These are phyloP conservation scores for Hypomecis punctinalis DNA, from an alignment of 2,888 invertebrate species.

Conservation along the genomic window DNA sequence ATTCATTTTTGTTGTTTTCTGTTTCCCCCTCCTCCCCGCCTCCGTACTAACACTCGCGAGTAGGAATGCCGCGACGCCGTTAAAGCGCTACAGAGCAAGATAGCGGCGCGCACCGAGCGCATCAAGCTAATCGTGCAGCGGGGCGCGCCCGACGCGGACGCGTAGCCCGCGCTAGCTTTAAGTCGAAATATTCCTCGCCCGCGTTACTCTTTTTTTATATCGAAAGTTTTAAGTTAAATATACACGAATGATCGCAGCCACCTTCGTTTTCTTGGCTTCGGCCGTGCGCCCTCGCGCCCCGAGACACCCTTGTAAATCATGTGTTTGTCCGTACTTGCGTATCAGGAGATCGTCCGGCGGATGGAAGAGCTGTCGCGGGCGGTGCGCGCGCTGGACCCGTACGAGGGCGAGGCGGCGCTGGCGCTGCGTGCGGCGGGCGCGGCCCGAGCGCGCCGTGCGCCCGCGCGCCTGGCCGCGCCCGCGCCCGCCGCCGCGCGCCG, in stretches of 20 bases:
- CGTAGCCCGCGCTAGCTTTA: slow-evolving; percentile 77
- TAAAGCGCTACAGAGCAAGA: slow-evolving; percentile 94
- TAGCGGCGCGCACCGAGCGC: slow-evolving; percentile 94
- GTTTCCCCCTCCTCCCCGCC: slow-evolving; percentile 70
- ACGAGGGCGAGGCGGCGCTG: slow-evolving; percentile 80
- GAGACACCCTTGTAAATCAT: slow-evolving; percentile 76
- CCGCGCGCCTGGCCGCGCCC: slow-evolving; percentile 25
- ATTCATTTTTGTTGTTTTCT: slow-evolving; percentile 74
- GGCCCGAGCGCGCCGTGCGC: slow-evolving; percentile 71
- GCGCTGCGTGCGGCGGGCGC: slow-evolving; percentile 86
- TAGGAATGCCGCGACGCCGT: slow-evolving; percentile 95
- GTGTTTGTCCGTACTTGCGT: slow-evolving; percentile 84
- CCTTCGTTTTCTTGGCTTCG: slow-evolving; percentile 64
- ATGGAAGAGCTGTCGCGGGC: slow-evolving; percentile 89
- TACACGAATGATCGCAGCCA: slow-evolving; percentile 74
- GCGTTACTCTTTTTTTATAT: slow-evolving; percentile 64
- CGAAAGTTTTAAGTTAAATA: slow-evolving; percentile 70
- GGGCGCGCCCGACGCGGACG: slow-evolving; percentile 93
- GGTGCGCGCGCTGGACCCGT: slow-evolving; percentile 91
- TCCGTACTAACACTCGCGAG: slow-evolving; percentile 70
- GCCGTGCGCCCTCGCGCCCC: slow-evolving; percentile 45
- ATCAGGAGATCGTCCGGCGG: slow-evolving; percentile 89
- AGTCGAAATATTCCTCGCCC: slow-evolving; percentile 67
- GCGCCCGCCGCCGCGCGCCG: slow-evolving; percentile 37
- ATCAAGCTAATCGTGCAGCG: slow-evolving; percentile 94